Percentiles rank a stretch among this genome's conserved stretches.
Conservation (phyloP, 2,113 vertebrate species). For the Eretmochelys imbricata region DNA sequence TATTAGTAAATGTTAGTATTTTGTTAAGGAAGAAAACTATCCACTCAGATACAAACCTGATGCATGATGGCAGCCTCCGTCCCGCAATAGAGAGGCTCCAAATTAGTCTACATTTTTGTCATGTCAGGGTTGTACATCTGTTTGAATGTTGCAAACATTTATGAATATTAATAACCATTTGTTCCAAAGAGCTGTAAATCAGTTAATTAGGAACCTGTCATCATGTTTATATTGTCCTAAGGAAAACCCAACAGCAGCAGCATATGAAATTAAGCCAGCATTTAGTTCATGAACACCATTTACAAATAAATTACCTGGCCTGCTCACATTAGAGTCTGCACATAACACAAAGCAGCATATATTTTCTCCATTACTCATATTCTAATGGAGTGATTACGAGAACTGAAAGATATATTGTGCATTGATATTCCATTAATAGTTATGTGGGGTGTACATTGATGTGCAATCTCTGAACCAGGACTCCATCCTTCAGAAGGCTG, state of each 20-base stretch:
- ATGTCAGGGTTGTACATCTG: conserved; percentile 59
- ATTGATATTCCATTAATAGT: neutral
- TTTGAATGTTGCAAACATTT: conserved; percentile 62
- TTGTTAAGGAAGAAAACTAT: neutral
- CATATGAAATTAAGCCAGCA: conserved; percentile 66
- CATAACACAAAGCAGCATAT: neutral
- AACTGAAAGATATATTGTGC: neutral
- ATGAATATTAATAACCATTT: conserved; percentile 80
- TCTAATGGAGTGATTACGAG: conserved; percentile 46
- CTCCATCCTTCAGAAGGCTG: neutral
- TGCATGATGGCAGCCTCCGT: neutral
- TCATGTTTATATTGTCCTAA: conserved; percentile 73
- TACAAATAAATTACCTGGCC: conserved; percentile 22
- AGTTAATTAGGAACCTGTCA: conserved; percentile 77
- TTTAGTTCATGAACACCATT: conserved; percentile 33
- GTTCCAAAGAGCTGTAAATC: conserved; percentile 69
- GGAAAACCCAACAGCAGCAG: conserved; percentile 65
- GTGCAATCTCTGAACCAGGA: neutral
- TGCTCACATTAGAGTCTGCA: neutral
- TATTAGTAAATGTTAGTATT: neutral
- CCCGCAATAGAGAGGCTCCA: conserved; percentile 4
- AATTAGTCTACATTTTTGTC: conserved; percentile 52
- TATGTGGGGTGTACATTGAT: conserved; percentile 16
- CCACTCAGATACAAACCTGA: neutral
- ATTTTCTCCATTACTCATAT: neutral